Evolutionary conservation across 1,140 invertebrate species (phyloP).

Genomic region (Caenorhabditis briggsae): DNA sequence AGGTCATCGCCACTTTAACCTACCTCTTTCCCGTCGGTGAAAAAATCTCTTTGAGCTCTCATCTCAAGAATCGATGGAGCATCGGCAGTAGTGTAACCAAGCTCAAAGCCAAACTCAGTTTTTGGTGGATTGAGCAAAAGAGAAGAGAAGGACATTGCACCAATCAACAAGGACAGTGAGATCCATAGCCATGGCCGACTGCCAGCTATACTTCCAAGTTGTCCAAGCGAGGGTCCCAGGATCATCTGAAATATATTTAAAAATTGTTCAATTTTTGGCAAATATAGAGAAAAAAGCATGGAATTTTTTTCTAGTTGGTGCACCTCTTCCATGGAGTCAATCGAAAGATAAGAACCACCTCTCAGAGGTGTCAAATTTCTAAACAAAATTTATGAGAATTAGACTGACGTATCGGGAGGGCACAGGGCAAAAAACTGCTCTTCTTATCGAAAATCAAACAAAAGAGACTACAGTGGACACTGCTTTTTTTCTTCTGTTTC

Average conservation of each 20-base stretch:
- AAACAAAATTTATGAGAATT: conserved; percentile 44
- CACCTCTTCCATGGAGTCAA: not conserved
- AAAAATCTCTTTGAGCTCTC: conserved; percentile 27
- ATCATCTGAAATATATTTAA: conserved; percentile 14
- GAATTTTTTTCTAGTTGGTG: not conserved
- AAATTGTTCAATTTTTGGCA: not conserved
- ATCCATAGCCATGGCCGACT: conserved; percentile 34
- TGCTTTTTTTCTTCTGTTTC: not conserved
- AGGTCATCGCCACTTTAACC: no score
- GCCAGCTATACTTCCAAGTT: conserved; percentile 22
- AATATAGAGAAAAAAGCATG: not conserved
- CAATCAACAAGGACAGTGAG: not conserved
- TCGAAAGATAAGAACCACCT: no score
- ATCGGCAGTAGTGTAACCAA: not conserved
- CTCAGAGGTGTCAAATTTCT: conserved; percentile 44
- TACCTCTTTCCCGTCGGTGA: conserved; percentile 10
- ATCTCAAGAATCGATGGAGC: conserved; percentile 17
- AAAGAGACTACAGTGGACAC: conserved; percentile 36
- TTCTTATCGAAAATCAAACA: not conserved
- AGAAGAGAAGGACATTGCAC: not conserved
- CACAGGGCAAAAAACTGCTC: not conserved
- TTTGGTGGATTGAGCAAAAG: conserved; percentile 6
- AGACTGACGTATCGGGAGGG: conserved; percentile 3
- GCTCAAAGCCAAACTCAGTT: not conserved
- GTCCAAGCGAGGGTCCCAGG: conserved; percentile 22